These are phyloP conservation scores for Aurelia coerulea DNA, from an alignment of 30 jellyfish, hydroid and myxozoan species.

Conservation along the genomic window DNA sequence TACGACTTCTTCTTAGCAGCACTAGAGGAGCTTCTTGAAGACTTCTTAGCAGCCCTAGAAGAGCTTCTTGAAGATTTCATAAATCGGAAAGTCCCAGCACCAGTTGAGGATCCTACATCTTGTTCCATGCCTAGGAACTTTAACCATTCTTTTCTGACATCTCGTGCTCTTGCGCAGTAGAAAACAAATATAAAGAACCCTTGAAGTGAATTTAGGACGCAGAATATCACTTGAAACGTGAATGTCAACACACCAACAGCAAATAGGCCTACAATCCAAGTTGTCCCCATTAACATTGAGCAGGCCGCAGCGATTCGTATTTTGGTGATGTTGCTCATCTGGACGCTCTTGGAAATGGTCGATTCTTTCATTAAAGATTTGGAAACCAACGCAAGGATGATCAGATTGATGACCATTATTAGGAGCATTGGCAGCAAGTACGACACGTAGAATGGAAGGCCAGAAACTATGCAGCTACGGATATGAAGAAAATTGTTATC, in stretches of 20 bases:
- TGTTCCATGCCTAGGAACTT: constrained; percentile 3
- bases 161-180: constrained; percentile 20
- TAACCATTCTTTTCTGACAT: constrained; percentile 36
- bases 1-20: too few species aligned
- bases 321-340: constrained; percentile 16
- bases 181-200: constrained; percentile 51
- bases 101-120: not conserved
- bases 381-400: constrained; percentile 18
- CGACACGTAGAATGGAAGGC: constrained; percentile 38
- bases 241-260: constrained; percentile 19
- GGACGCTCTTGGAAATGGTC: not conserved
- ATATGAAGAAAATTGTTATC: not conserved
- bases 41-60: too few species aligned
- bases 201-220: constrained; percentile 51
- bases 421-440: constrained; percentile 23
- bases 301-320: constrained; percentile 52
- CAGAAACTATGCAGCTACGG: constrained; percentile 27
- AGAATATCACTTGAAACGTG: constrained; percentile 29
- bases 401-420: constrained; percentile 12
- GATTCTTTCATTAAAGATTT: not conserved
- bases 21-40: too few species aligned
- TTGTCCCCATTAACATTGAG: constrained; percentile 24
- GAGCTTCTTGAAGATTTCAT: too few species aligned
- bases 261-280: constrained; percentile 56
- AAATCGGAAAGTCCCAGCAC: not conserved